Percentiles rank a stretch among this genome's conserved stretches.
Evolutionary conservation across 2,113 vertebrate genomes (phyloP).

Genomic region (Aspidoscelis tigris): DNA sequence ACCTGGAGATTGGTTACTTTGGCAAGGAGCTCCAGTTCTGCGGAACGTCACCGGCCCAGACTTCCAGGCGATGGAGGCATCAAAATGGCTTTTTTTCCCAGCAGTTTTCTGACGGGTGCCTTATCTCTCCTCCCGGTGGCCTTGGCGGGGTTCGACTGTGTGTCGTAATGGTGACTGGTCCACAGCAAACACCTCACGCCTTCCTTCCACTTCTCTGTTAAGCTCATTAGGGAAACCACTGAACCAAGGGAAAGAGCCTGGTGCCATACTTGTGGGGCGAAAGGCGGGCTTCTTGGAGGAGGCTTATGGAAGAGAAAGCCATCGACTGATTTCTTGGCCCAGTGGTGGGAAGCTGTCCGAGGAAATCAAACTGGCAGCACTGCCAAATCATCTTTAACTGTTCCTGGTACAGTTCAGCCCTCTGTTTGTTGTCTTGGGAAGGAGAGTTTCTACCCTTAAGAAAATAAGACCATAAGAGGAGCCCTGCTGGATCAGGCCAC

Average conservation of each 20-base stretch:
- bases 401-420: no score
- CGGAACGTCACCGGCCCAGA: constrained; percentile 59
- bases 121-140: constrained; percentile 64
- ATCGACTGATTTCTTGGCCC: background rate
- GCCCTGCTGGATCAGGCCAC: no score
- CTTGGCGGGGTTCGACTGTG: constrained; percentile 37
- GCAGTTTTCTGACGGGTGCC: constrained; percentile 54
- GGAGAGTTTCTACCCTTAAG: no score
- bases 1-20: constrained; percentile 69
- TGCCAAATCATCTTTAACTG: no score
- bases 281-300: fast-evolving
- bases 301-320: background rate
- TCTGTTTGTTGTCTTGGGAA: no score
- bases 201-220: background rate
- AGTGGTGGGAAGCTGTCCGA: no score
- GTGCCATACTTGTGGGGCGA: background rate
- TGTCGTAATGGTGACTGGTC: constrained; percentile 53
- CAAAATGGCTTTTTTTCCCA: constrained; percentile 35
- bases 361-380: no score
- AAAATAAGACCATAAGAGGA: no score
- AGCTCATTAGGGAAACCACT: background rate
- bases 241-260: fast-evolving
- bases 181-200: constrained; percentile 32
- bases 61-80: constrained; percentile 66
- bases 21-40: constrained; percentile 68